phyloP scores from a whole-genome alignment of 2,797 vertebrate genomes.

The Peromyscus attwateri region DNA sequence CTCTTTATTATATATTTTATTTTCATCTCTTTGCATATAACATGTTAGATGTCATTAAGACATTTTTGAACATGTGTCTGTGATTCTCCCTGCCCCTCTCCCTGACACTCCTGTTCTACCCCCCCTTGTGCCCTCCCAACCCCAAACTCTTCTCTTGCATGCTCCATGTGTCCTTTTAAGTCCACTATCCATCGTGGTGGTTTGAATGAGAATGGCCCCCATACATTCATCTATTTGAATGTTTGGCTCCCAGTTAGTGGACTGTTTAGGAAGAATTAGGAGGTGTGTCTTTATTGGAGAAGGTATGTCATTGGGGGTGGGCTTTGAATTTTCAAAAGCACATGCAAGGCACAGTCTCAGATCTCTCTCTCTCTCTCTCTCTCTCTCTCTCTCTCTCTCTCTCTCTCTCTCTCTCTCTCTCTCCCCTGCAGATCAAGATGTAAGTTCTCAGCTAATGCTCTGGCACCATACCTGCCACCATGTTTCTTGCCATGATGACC shows the following conservation, averaged over 20 bases:
- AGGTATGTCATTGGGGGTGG: not conserved
- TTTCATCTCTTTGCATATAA: not conserved
- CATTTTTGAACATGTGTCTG: not conserved
- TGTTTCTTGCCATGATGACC: not conserved
- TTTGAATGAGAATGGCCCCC: not conserved
- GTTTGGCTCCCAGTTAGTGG: not conserved
- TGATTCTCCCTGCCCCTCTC: not conserved
- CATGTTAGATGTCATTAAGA: not conserved
- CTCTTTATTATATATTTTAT: not conserved
- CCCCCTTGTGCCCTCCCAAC: not conserved
- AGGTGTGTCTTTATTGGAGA: not conserved
- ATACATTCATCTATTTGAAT: not conserved
- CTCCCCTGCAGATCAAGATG: not conserved
- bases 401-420: not conserved
- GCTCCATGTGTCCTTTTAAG: not conserved
- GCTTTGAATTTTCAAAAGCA: not conserved
- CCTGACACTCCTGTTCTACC: not conserved
- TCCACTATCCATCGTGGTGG: not conserved
- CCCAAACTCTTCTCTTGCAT: not conserved
- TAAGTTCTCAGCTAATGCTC: not conserved
- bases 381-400: not conserved
- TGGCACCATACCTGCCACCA: not conserved
- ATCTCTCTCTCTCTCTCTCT: too few relatives aligned
- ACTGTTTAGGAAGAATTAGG: not conserved
- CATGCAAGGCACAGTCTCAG: not conserved